A percentile compares a stretch with the other conserved stretches of the same genome.
These are phyloP conservation scores for Corythornis cristatus DNA, from an alignment of 2,113 vertebrate species.

Conservation along the genomic window DNA sequence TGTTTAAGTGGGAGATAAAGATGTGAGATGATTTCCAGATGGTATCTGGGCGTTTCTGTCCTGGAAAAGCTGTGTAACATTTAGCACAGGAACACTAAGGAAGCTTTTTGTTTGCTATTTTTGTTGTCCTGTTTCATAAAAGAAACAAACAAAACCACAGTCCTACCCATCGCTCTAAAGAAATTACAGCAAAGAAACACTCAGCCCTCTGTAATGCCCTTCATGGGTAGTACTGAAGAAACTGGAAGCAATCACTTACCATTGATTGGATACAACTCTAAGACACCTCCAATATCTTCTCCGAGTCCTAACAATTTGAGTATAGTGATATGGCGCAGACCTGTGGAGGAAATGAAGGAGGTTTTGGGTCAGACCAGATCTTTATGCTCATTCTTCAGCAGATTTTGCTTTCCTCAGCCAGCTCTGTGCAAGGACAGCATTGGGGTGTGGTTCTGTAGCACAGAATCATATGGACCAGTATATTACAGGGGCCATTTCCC, in stretches of 20 bases:
- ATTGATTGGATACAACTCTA: conserved; percentile 96
- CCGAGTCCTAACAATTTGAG: conserved; percentile 91
- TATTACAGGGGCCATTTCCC: neutral
- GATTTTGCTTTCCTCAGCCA: neutral
- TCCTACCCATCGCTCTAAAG: neutral
- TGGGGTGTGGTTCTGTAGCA: neutral
- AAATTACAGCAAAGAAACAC: neutral
- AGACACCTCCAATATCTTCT: conserved; percentile 84
- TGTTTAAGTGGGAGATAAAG: neutral
- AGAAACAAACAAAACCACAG: neutral
- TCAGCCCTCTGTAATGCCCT: neutral
- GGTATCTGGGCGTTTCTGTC: neutral
- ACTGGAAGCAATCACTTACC: conserved; percentile 77
- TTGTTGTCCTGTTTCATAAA: neutral
- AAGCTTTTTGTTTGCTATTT: neutral
- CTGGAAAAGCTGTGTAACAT: neutral
- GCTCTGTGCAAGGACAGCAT: neutral
- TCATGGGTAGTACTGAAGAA: neutral
- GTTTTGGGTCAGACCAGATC: neutral
- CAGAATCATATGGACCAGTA: neutral
- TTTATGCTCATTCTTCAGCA: neutral
- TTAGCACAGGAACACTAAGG: neutral
- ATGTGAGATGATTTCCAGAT: neutral
- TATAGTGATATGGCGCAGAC: conserved; percentile 92
- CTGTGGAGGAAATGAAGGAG: conserved; percentile 68